Conservation (phyloP, 2,797 vertebrate genomes). For the Botia kubotai region DNA sequence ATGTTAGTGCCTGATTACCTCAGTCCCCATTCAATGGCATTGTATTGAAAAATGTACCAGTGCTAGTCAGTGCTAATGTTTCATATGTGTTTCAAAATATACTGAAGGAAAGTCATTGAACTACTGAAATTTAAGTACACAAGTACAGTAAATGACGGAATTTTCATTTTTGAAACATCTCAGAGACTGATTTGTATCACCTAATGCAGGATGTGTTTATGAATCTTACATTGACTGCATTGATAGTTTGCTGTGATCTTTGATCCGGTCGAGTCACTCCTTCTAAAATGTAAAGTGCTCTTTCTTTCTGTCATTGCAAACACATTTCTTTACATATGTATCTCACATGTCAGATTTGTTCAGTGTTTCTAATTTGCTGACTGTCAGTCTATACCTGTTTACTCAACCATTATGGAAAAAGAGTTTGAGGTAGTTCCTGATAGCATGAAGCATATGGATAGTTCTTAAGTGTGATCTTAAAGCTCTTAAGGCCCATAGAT, state of each 20-base stretch:
- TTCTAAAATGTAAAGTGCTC: not conserved
- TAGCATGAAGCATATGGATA: not conserved
- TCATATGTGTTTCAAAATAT: too few species aligned
- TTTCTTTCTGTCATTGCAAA: conserved; percentile 7
- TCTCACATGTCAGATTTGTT: not conserved
- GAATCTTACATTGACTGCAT: not conserved
- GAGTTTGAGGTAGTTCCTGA: not conserved
- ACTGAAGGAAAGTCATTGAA: too few species aligned
- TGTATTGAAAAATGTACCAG: too few species aligned
- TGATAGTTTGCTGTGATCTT: not conserved
- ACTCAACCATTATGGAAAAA: conserved; percentile 10
- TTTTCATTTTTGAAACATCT: not conserved
- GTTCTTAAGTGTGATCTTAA: conserved; percentile 23
- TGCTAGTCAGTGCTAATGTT: too few species aligned
- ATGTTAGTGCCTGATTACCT: too few species aligned
- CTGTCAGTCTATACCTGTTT: not conserved
- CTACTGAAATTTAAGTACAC: not conserved
- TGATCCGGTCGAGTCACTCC: conserved; percentile 1
- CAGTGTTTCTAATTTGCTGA: not conserved
- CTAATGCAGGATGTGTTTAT: not conserved
- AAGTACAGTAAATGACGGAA: too few species aligned
- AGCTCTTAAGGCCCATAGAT: not conserved
- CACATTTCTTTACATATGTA: conserved; percentile 7
- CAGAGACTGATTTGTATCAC: not conserved
- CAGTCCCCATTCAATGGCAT: too few species aligned